Evolutionary conservation across 1,140 invertebrate species (phyloP).

Genomic region (Thalassaphorura encarpata): DNA sequence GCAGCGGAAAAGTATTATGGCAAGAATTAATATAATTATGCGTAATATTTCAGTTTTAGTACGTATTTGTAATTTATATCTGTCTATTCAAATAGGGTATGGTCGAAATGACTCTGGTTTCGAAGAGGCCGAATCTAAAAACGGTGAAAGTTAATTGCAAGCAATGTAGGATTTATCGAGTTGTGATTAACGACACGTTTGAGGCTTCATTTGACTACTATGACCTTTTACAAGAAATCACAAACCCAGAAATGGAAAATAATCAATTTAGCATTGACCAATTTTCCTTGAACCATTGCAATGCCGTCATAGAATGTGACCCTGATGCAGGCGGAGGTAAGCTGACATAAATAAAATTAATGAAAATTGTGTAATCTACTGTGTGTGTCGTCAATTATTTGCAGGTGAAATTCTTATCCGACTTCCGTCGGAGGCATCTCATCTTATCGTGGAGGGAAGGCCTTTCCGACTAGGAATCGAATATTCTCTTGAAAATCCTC

Average conservation of each 20-base stretch:
- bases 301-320: conserved; percentile 24
- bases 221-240: conserved; percentile 88
- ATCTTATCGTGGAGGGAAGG: conserved; percentile 69
- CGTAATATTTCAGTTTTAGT: not conserved
- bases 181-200: conserved; percentile 77
- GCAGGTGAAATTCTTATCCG: conserved; percentile 80
- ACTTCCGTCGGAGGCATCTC: conserved; percentile 69
- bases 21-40: conserved; percentile 46
- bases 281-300: conserved; percentile 20
- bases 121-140: conserved; percentile 66
- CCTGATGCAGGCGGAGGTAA: conserved; percentile 28
- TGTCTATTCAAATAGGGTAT: conserved; percentile 56
- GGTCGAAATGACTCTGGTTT: conserved; percentile 84
- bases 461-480: conserved; percentile 77
- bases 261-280: conserved; percentile 24
- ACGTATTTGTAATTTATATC: not conserved
- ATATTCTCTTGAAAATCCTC: conserved; percentile 85
- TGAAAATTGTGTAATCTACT: not conserved
- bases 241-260: conserved; percentile 56
- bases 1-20: conserved; percentile 79
- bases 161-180: conserved; percentile 82
- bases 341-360: not conserved
- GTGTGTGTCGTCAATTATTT: not conserved
- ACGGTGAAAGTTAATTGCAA: conserved; percentile 85
- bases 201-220: conserved; percentile 89